A percentile compares a stretch with the other conserved stretches of the same genome.
Evolutionary conservation across 1,140 invertebrate genomes (phyloP).

Genomic region (Ceratoteleas bidentatus): DNA sequence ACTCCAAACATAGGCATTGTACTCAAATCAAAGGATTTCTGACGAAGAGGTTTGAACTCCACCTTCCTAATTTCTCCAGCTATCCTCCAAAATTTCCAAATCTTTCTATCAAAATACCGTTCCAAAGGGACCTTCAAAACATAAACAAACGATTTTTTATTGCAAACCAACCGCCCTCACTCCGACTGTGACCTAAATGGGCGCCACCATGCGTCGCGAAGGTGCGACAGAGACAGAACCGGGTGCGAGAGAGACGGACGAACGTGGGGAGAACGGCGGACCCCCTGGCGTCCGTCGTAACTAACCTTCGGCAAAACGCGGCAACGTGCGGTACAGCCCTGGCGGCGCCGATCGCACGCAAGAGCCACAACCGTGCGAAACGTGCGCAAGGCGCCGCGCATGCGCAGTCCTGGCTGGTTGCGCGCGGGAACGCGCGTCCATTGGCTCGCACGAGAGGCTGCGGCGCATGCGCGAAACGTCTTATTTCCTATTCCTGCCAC

Average conservation of each 20-base stretch:
- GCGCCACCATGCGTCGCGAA: conserved; percentile 9
- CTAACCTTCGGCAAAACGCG: conserved; percentile 55
- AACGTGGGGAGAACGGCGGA: too few species aligned
- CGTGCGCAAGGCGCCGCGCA: conserved; percentile 36
- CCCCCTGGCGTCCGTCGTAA: conserved; percentile 35
- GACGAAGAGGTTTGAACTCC: too few species aligned
- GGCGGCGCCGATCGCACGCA: conserved; percentile 18
- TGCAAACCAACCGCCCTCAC: too few species aligned
- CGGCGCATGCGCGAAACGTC: too few species aligned
- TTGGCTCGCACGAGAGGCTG: conserved; percentile 18
- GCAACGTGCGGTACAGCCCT: conserved; percentile 53
- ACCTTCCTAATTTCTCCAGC: too few species aligned
- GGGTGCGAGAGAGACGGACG: not conserved
- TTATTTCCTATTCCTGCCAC: too few species aligned
- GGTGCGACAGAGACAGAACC: conserved; percentile 1
- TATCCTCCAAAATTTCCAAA: too few species aligned
- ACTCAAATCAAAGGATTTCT: too few species aligned
- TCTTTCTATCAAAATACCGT: too few species aligned
- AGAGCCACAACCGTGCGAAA: conserved; percentile 31
- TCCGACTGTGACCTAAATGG: conserved; percentile 26
- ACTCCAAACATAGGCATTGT: too few species aligned
- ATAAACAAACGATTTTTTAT: too few species aligned
- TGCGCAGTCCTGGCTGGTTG: conserved; percentile 10
- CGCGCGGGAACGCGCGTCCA: conserved; percentile 37
- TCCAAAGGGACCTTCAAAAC: too few species aligned